Base-by-base conservation (phyloP, 2,797 vertebrate species). In the Scomberomorus guttatus region DNA sequence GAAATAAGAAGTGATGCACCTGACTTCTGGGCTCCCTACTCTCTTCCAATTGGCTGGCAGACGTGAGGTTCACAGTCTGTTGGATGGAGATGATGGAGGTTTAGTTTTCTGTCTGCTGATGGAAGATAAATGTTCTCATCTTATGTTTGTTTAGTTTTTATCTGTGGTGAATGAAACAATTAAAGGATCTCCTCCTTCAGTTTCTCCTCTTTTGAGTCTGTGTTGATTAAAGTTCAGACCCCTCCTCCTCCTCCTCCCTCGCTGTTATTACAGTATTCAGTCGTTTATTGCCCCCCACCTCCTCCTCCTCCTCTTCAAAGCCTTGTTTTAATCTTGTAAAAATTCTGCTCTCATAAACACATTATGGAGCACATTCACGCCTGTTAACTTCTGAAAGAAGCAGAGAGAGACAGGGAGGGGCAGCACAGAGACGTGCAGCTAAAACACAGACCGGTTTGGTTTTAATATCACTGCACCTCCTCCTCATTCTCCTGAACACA, bases 261-360 rank as follows among this genome's bases (percentile, higher is more conserved):
- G 15, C 54, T 51, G 18, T 76, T 75, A 76, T 75, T 66, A 71
- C 60, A 55, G 51, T 68, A 56, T 73, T 61, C 51, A 56, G 10
- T 62, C 22, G 5, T 70, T 65, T 72, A 59, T 70, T 54, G 14
- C 50, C 51, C 62, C 48, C 13, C 32, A 15, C 0, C 32, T n/a
- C 17, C 48, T 20, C 51, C 51, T 15, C 56, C 22, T 62, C 68
- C 25, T 50, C 78, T 57, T 72, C 78, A 83, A 78, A 83, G 81
- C 75, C 75, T 75, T 64, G 37, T 85, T 87, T 78, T 82, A 85
- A 80, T 87, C 82, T 73, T 66, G 74, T 81, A 79, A 75, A 66
- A 62, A 72, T 81, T 73, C 78, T 54, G 58, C 42, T 68, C 69
- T 80, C 72, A 74, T 77, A 84, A 82, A 84, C 70, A 79, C 78